Evolutionary conservation across 2,797 vertebrate species (phyloP).

Genomic region (Coluber constrictor): DNA sequence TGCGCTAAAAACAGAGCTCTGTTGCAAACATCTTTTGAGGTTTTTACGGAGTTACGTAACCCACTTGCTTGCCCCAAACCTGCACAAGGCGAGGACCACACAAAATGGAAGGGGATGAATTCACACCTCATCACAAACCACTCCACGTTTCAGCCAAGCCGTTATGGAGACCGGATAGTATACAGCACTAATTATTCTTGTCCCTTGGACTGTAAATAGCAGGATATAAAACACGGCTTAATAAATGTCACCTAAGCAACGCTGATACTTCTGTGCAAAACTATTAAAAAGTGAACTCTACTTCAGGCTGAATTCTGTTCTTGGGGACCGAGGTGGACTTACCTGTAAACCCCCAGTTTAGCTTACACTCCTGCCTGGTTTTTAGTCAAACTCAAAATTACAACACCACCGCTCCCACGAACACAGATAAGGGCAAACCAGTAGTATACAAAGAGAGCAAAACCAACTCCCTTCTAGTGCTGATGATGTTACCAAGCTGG

Average conservation of each 20-base stretch:
- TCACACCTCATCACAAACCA: not conserved
- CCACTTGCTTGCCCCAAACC: not conserved
- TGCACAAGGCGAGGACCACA: not conserved
- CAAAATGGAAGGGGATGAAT: not conserved
- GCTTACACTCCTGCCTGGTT: not conserved
- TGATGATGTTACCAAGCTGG: too few relatives aligned
- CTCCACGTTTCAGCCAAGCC: not conserved
- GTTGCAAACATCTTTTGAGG: too few relatives aligned
- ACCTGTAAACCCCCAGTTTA: not conserved
- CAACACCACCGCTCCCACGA: not conserved
- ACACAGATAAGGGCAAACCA: not conserved
- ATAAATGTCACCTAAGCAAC: not conserved
- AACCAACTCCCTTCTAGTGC: not conserved
- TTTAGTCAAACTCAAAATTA: not conserved
- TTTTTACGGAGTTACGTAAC: not conserved
- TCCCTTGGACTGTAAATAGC: not conserved
- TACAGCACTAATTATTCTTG: not conserved
- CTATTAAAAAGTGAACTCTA: not conserved
- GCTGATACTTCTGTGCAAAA: not conserved
- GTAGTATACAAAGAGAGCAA: not conserved
- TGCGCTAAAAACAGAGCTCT: too few relatives aligned
- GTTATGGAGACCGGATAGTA: rapidly evolving
- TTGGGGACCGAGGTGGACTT: not conserved
- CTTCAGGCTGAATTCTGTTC: not conserved
- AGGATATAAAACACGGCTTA: not conserved